phyloP scores from a whole-genome alignment of 2,113 vertebrate species.

The Macheiramphus alcinus region DNA sequence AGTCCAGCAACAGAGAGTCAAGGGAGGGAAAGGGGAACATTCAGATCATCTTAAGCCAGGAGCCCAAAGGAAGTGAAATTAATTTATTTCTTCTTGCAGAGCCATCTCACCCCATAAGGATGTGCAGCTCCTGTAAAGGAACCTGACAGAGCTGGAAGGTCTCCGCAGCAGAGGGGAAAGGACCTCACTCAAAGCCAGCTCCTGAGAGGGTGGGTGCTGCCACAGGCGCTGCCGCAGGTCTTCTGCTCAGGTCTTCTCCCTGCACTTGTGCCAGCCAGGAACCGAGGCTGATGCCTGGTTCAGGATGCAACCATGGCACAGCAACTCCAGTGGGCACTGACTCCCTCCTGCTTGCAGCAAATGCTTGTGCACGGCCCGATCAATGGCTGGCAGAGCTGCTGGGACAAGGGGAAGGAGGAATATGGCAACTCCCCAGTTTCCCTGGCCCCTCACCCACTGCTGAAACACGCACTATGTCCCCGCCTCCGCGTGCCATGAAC shows the following conservation, averaged over 20 bases:
- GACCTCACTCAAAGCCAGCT: background rate
- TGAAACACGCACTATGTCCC: fast-evolving
- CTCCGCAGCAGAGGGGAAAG: background rate
- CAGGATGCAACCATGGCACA: background rate
- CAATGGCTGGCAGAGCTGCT: background rate
- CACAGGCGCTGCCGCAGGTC: background rate
- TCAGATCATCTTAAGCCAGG: background rate
- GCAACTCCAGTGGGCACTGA: background rate
- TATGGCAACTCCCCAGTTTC: background rate
- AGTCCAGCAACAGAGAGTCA: background rate
- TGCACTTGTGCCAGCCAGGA: background rate
- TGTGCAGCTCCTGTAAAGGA: background rate
- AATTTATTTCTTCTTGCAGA: background rate
- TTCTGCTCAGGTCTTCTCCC: background rate
- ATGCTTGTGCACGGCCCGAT: background rate
- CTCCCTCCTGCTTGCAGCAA: background rate
- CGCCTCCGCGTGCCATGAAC: fast-evolving
- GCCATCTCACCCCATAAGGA: background rate
- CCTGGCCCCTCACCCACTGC: background rate
- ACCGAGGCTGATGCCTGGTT: background rate
- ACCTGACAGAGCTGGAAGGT: background rate
- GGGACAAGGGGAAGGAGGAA: background rate
- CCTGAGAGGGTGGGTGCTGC: background rate
- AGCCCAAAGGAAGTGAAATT: background rate
- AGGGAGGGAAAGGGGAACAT: background rate